Percentiles rank a stretch among this genome's conserved stretches.
Conservation (phyloP, 2,888 invertebrate species). For the Mesoligia furuncula region DNA sequence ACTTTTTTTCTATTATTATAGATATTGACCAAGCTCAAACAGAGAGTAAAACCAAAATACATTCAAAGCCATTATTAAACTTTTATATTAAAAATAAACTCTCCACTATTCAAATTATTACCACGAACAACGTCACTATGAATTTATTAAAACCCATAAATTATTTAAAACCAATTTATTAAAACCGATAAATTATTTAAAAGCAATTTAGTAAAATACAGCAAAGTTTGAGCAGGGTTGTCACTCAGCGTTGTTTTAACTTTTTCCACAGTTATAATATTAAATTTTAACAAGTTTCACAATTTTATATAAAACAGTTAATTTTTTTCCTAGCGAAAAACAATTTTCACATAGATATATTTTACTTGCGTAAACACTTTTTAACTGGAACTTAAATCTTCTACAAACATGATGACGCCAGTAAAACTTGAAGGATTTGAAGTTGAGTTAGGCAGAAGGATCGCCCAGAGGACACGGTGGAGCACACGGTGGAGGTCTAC, state of each 20-base stretch:
- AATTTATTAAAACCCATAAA: conserved; percentile 53
- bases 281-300: neutral
- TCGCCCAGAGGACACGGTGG: no score
- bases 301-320: neutral
- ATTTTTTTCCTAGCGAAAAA: neutral
- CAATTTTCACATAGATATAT: neutral
- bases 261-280: neutral
- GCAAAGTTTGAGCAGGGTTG: conserved; percentile 38
- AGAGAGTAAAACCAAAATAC: neutral
- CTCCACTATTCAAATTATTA: neutral
- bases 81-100: neutral
- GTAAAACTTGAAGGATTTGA: neutral
- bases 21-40: neutral
- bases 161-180: neutral
- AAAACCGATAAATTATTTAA: conserved; percentile 54
- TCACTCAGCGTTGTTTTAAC: neutral
- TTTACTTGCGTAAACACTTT: neutral
- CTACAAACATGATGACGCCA: neutral
- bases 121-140: conserved; percentile 1
- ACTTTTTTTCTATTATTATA: neutral
- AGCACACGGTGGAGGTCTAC: no score
- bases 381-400: neutral
- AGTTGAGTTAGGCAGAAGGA: no score
- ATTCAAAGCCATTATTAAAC: neutral
- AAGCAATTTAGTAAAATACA: conserved; percentile 43